Evolutionary conservation across 2,113 vertebrate species (phyloP).

Genomic region (Eurypyga helias): DNA sequence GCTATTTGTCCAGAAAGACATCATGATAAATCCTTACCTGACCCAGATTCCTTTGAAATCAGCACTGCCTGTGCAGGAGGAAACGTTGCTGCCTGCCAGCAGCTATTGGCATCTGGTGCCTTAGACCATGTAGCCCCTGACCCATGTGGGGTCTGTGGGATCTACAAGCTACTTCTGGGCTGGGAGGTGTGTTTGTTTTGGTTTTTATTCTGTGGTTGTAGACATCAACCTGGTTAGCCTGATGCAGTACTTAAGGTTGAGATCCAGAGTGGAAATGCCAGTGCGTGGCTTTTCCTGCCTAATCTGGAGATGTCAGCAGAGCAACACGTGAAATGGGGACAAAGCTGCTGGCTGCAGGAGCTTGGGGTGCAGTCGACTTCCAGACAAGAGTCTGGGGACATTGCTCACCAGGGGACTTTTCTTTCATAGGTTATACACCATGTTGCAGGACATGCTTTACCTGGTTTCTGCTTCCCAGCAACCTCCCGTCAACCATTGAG

Average conservation of each 20-base stretch:
- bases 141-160: neutral
- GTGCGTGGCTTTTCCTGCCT: neutral
- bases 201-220: neutral
- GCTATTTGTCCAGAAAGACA: neutral
- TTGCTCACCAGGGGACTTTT: neutral
- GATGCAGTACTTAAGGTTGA: neutral
- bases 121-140: accelerated
- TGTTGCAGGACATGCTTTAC: neutral
- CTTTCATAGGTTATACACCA: accelerated
- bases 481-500: neutral
- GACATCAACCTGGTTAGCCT: neutral
- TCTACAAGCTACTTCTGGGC: neutral
- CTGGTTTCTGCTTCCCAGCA: neutral
- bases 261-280: neutral
- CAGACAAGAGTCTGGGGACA: neutral
- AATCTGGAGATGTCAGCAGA: neutral
- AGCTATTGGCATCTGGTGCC: neutral
- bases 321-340: neutral
- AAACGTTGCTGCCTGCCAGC: neutral
- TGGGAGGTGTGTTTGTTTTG: neutral
- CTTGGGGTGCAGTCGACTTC: neutral
- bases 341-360: neutral
- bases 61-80: neutral
- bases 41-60: neutral
- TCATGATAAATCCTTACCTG: neutral